Evolutionary conservation across 2,113 vertebrate species (phyloP), one percentile per base, ranked within the genome.

Genomic region (Hipposideros armiger): DNA sequence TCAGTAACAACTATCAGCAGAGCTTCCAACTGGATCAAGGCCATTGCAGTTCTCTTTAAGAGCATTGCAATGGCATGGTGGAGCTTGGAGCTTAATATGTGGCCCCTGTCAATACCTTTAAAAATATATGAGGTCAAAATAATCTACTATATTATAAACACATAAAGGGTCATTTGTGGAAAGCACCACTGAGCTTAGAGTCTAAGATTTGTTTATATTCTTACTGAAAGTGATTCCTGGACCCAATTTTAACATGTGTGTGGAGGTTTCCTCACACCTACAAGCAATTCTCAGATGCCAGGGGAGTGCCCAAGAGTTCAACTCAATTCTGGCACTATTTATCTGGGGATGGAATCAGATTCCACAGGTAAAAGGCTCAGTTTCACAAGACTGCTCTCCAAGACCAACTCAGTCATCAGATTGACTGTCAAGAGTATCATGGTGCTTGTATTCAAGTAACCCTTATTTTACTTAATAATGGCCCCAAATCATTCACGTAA

Each of bases 111-210:
- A 80, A 62, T 69, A 67, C 30, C 67, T 85, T 94, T 56, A 82
- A 85, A 95, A 83, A 83, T 93, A 30, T 76, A 10, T 66, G 78
- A 92, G 36, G 10, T 47, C 6, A 7, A 86, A 91, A 87, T 84
- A 84, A 42, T 81, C 32, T 80, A 26, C 1, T 7, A 24, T 52
- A n/a, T 87, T 89, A 28, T 42, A 58, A 90, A 70, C 9, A 32
- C 5, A 30, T 4, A 83, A n/a, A 28, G 22, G 3, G 10, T n/a
- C 50, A 26, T 45, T 91, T 90, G 13, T 70, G 62, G 69, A 93
- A 76, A 11, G 7, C 11, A 69, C 14, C 11, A 14, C 16, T 52
- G 47, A 87, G 11, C 40, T 50, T 72, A 28, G 42, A 42, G 36
- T n/a, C 30, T 82, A 80, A 84, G 17, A 77, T 36, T 64, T 54